Evolutionary conservation across 2,888 invertebrate species (phyloP), one percentile per base, ranked within the genome.

Genomic region (Drosophila colorata): DNA sequence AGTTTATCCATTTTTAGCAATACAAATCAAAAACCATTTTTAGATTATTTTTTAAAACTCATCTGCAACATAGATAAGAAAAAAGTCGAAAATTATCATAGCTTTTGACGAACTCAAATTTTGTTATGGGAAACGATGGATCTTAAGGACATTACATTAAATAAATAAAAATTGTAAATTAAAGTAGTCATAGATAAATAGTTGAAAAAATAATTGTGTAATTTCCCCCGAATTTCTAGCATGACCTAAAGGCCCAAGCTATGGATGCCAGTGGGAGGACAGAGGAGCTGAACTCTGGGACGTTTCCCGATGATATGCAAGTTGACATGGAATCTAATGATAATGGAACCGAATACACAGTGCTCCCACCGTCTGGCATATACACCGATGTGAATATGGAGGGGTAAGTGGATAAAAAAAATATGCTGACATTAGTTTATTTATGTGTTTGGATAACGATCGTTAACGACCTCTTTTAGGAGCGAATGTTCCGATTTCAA

Each of bases 221-320:
- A 33, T 11, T 23, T 13, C 9, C 16, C 4, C 13, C 3, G 13
- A 23, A 11, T 7, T 4, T 9, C 13, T 16, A 58, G 53, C 14
- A 23, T 33, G 16, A 51, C 8, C 20, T 41, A 40, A 51, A 23
- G 14, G 38, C 37, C 38, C n/a, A n/a, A 37, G 25, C 49, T 38
- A 57, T 57, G 51, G 51, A 48, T 9, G n/a, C 52, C 23, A 52
- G 37, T 13, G 20, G 23, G 25, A 37, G n/a, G 13, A 47, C 25
- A n/a, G 49, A 48, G 13, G 23, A 40, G 4, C 31, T 23, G 9
- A 14, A 6, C 13, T 9, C 40, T 40, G 2, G 13, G 8, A 9
- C 13, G 2, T 40, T 40, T 11, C 14, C 51, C 38, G 13, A 31
- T 9, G 13, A 31, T 9, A 9, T 20, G 7, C 23, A 33, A 14